phyloP scores from a whole-genome alignment of 2,113 vertebrate species.

The Lampris incognitus region DNA sequence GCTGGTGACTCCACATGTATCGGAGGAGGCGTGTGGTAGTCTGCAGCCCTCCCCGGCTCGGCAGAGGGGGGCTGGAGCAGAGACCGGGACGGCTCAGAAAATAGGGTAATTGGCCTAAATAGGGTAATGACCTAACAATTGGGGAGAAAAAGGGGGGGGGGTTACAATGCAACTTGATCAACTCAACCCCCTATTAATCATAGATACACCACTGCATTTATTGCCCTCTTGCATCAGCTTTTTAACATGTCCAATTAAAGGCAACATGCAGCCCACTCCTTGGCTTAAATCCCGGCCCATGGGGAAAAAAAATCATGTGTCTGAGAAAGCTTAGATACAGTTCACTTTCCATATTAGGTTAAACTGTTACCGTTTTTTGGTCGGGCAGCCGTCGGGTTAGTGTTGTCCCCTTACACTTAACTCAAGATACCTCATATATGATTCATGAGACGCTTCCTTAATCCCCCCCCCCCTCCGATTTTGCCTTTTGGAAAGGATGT shows the following conservation, averaged over 20 bases:
- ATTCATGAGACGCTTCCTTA: background rate
- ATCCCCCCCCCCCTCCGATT: conserved; percentile 7
- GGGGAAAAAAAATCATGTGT: background rate
- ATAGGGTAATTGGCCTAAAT: no score
- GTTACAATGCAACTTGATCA: no score
- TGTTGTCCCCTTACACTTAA: background rate
- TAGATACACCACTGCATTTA: background rate
- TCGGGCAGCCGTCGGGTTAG: background rate
- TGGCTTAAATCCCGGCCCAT: no score
- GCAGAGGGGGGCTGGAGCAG: no score
- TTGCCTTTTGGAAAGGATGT: conserved; percentile 3
- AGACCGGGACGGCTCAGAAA: no score
- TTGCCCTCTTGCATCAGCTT: background rate
- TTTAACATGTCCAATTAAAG: background rate
- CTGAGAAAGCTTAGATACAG: background rate
- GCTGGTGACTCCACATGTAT: no score
- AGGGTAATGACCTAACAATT: no score
- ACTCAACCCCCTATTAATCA: no score
- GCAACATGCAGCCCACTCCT: background rate
- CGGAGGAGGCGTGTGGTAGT: no score
- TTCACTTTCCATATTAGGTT: background rate
- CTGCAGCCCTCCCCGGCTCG: no score
- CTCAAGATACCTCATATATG: background rate
- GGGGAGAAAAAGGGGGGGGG: no score
- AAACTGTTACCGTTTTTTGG: background rate